A percentile compares a stretch with the other conserved stretches of the same genome.
Evolutionary conservation across 1,140 invertebrate species (phyloP).

Genomic region (Pygmarrhopalites habei): DNA sequence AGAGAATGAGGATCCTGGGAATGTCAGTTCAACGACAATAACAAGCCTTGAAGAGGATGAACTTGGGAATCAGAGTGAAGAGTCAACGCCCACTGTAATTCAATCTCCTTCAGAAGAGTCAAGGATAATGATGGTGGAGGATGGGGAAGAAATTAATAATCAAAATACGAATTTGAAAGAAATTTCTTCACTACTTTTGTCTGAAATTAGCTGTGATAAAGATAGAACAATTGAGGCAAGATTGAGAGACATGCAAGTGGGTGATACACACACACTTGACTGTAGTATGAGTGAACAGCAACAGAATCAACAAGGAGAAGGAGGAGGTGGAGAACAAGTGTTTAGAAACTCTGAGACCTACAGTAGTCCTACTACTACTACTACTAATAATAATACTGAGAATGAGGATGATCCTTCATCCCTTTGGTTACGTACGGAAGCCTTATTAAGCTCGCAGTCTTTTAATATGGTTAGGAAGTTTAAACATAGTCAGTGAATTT

Average conservation of each 20-base stretch:
- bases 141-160: not conserved
- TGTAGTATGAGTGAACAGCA: not conserved
- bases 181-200: conserved; percentile 5
- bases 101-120: not conserved
- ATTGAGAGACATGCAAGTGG: conserved; percentile 2
- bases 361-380: not conserved
- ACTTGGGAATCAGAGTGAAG: conserved; percentile 5
- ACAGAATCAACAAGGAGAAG: not conserved
- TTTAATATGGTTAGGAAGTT: conserved; percentile 33
- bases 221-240: no score
- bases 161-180: conserved; percentile 2
- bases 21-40: not conserved
- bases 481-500: no score
- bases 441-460: conserved; percentile 26
- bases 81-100: not conserved
- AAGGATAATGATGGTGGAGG: not conserved
- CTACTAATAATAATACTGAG: not conserved
- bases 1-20: not conserved
- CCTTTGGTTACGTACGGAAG: conserved; percentile 31
- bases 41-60: not conserved
- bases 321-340: no score
- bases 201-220: conserved; percentile 23
- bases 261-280: no score
- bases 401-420: conserved; percentile 23
- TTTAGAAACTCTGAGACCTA: not conserved